Conservation (phyloP, 2,888 invertebrate species). For the Romanomermis culicivorax region DNA sequence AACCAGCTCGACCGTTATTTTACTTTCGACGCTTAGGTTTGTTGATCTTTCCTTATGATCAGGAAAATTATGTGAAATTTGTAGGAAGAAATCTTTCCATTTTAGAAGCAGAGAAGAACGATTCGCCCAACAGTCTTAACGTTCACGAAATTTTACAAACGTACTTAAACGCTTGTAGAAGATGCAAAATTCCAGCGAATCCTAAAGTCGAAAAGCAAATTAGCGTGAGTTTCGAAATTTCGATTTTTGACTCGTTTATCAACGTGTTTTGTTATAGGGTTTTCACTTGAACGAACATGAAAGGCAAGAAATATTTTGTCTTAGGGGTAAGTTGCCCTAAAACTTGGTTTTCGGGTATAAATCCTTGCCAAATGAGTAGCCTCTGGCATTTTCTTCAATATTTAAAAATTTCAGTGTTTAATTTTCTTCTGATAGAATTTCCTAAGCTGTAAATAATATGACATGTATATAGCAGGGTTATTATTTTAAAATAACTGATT, state of each 20-base stretch:
- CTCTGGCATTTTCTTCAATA: too few species aligned
- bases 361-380: too few species aligned
- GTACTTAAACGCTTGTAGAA: conserved; percentile 34
- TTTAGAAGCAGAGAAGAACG: neutral
- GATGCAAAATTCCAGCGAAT: conserved; percentile 28
- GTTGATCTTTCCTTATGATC: too few species aligned
- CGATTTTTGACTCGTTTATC: conserved; percentile 1
- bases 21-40: neutral
- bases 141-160: conserved; percentile 41
- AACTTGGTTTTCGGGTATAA: neutral
- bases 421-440: too few species aligned
- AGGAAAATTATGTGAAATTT: too few species aligned
- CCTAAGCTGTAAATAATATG: too few species aligned
- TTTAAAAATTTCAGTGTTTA: too few species aligned
- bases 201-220: conserved; percentile 24
- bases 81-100: too few species aligned
- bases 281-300: conserved; percentile 1
- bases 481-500: too few species aligned
- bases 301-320: conserved; percentile 2
- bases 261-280: neutral
- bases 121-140: conserved; percentile 5
- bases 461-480: too few species aligned
- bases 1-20: conserved; percentile 35
- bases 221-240: conserved; percentile 10
- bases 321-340: conserved; percentile 4